Conservation (phyloP, 2,113 vertebrate species). For the Eolophus roseicapilla region DNA sequence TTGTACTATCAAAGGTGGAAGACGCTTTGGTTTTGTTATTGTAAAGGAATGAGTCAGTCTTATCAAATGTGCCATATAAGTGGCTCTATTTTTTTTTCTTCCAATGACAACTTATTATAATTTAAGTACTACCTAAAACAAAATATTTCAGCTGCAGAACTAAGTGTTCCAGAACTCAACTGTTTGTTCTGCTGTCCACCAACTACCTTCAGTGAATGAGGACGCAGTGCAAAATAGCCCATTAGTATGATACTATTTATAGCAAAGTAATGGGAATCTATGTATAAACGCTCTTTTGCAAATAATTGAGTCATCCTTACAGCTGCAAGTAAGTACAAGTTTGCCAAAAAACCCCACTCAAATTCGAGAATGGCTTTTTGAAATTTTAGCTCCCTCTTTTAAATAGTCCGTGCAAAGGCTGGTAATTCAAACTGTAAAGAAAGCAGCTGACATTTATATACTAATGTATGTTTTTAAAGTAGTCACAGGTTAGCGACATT, state of each 20-base stretch:
- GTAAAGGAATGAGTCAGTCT: neutral
- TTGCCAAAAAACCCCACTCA: neutral
- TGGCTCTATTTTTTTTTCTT: neutral
- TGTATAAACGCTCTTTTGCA: neutral
- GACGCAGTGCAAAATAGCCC: neutral
- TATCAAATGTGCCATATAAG: neutral
- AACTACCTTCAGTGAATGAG: neutral
- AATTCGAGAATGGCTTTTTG: neutral
- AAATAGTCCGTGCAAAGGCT: neutral
- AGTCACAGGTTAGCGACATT: neutral
- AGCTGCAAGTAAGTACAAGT: constrained; percentile 1
- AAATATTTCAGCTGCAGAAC: neutral
- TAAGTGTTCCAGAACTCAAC: neutral
- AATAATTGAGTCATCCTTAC: constrained; percentile 31
- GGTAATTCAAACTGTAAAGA: neutral
- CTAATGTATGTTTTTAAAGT: neutral
- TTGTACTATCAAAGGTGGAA: neutral
- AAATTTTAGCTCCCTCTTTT: neutral
- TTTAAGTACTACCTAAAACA: neutral
- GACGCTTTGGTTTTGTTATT: neutral
- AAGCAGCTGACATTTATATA: neutral
- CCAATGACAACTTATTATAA: neutral
- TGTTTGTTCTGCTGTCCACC: neutral
- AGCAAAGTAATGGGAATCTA: neutral
- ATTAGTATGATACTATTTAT: neutral